A percentile compares a stretch with the other conserved stretches of the same genome.
These are phyloP conservation scores for Crossaster papposus DNA, from an alignment of 53 echinoderm and acorn worm species.

Conservation along the genomic window DNA sequence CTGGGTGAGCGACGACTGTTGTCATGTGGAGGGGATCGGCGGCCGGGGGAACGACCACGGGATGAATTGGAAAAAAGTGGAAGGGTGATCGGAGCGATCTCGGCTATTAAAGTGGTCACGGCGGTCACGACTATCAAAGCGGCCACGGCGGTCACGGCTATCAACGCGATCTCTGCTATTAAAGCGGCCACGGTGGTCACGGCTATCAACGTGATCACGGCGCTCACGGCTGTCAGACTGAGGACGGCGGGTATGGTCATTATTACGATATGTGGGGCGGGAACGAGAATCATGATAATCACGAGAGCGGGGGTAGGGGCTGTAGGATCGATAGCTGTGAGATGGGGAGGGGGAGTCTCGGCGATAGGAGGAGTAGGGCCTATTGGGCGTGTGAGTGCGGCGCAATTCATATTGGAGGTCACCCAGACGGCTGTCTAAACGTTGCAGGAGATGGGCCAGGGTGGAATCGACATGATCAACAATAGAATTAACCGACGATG, in stretches of 20 bases:
- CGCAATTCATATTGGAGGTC: no score
- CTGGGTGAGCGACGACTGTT: not conserved
- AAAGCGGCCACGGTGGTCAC: not conserved
- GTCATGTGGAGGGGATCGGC: not conserved
- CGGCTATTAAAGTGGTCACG: not conserved
- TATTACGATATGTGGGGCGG: not conserved
- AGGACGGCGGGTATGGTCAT: not conserved
- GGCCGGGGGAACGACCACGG: slow-evolving; percentile 7
- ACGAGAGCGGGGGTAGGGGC: not conserved
- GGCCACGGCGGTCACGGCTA: not conserved
- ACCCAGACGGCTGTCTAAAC: no score
- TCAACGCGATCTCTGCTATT: not conserved
- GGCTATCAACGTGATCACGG: not conserved
- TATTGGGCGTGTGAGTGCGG: no score
- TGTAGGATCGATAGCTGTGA: no score
- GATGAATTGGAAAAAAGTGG: not conserved
- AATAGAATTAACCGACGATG: not conserved
- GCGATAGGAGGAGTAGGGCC: no score
- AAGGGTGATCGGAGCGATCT: not conserved
- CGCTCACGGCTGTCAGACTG: not conserved
- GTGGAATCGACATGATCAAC: no score
- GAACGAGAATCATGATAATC: slow-evolving; percentile 2
- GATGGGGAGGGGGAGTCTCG: no score
- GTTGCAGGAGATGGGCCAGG: no score
- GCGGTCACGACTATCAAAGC: not conserved